Percentiles rank a stretch among this genome's conserved stretches.
These are phyloP conservation scores for Lampris megalopsis DNA, from an alignment of 2,113 vertebrate species.

Conservation along the genomic window DNA sequence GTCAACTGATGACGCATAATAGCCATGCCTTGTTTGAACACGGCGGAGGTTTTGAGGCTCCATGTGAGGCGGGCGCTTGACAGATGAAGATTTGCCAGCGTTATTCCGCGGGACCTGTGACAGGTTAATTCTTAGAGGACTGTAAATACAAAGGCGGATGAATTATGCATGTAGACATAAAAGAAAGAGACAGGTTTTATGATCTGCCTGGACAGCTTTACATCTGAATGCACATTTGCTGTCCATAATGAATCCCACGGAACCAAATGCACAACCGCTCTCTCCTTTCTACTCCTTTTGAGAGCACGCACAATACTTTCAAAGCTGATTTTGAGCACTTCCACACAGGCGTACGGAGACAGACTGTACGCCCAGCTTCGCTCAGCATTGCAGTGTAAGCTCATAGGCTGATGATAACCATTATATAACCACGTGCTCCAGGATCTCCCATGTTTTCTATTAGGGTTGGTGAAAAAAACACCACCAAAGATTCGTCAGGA, in stretches of 20 bases:
- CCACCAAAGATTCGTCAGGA: too few species aligned
- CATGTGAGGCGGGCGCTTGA: conserved; percentile 55
- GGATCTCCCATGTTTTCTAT: too few species aligned
- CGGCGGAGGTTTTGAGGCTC: conserved; percentile 34
- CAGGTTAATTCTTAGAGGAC: conserved; percentile 72
- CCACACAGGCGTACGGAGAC: not conserved
- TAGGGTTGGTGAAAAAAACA: too few species aligned
- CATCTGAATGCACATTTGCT: conserved; percentile 53
- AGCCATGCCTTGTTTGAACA: conserved; percentile 60
- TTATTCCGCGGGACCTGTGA: conserved; percentile 57
- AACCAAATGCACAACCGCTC: conserved; percentile 18
- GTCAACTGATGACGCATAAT: conserved; percentile 75
- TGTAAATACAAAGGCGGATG: conserved; percentile 75
- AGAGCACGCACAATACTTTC: conserved; percentile 28
- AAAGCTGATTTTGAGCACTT: conserved; percentile 20
- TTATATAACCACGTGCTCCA: not conserved
- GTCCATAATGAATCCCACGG: conserved; percentile 10
- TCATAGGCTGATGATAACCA: not conserved
- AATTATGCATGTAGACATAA: conserved; percentile 74
- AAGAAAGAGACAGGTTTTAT: conserved; percentile 54
- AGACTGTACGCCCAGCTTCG: not conserved
- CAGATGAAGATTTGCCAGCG: conserved; percentile 65
- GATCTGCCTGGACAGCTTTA: conserved; percentile 50
- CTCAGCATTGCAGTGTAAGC: conserved; percentile 2
- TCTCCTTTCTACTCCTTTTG: conserved; percentile 10